Evolutionary conservation across 2,888 invertebrate species (phyloP), one percentile per base, ranked within the genome.

Genomic region (Apamea anceps): DNA sequence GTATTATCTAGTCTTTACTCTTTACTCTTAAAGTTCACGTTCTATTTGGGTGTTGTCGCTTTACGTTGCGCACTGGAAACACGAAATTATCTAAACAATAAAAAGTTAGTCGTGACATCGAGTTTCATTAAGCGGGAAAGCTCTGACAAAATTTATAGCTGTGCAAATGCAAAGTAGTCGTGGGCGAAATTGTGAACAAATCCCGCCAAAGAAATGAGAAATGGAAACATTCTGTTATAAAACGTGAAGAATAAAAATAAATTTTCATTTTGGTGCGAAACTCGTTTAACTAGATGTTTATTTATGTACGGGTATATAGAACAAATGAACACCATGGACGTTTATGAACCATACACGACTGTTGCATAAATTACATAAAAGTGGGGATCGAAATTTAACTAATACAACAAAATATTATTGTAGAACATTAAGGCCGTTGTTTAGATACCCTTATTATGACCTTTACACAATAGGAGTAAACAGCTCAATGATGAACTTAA

Each of bases 111-210:
- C 92, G 93, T 93, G 93, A 94, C 93, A 92, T 92, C 91, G 91
- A 92, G 93, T 95, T 95, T 94, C 93, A 95, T 95, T 95, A 94
- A 92, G 92, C 91, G 88, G 90, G 91, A 91, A 93, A 93, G 91
- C 94, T 90, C 87, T 89, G 88, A 88, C 91, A 89, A 92, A 93
- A 94, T 94, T 94, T 94, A 94, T 92, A 84, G 90, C 92, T 88
- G 90, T 88, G 89, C 92, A 91, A 93, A 93, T 92, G 93, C 91
- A 93, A 92, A 93, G 91, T 91, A 89, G 91, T 93, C 92, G 91
- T 93, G 91, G 92, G 90, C 91, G 90, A 92, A 94, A 93, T 93
- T 94, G 92, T 92, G 91, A 94, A 94, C 93, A 93, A 94, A 94
- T 93, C 92, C 90, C 90, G 86, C 91, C 87, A 90, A 91, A 89